A percentile compares a stretch with the other conserved stretches of the same genome.
These are phyloP conservation scores for Trematomus loennbergii DNA, from an alignment of 2,113 vertebrate species.

Conservation along the genomic window DNA sequence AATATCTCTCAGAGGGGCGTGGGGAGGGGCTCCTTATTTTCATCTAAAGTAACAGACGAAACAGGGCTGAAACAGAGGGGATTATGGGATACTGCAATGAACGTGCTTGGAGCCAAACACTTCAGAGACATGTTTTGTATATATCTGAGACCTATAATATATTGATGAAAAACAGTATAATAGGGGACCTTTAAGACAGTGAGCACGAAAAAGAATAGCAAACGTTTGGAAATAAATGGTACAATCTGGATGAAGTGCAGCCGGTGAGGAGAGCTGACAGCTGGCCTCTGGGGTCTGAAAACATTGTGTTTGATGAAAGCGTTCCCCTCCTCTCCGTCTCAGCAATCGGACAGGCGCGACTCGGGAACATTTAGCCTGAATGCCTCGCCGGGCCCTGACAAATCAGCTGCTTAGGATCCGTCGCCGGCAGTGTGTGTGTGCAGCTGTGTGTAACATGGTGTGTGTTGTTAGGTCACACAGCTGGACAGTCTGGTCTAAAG, in stretches of 20 bases:
- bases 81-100: too few relatives aligned
- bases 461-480: conserved; percentile 38
- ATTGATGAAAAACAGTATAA: background rate
- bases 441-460: conserved; percentile 25
- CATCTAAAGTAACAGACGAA: too few relatives aligned
- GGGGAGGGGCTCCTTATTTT: too few relatives aligned
- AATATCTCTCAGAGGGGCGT: too few relatives aligned
- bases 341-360: conserved; percentile 51
- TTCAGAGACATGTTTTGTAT: too few relatives aligned
- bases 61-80: too few relatives aligned
- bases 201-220: conserved; percentile 8
- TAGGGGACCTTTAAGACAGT: conserved; percentile 12
- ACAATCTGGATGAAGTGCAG: conserved; percentile 30
- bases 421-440: conserved; percentile 39
- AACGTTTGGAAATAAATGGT: conserved; percentile 26
- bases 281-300: conserved; percentile 56
- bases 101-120: too few relatives aligned
- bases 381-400: conserved; percentile 66
- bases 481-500: conserved; percentile 60
- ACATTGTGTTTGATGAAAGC: conserved; percentile 65
- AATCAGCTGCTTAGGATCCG: conserved; percentile 78
- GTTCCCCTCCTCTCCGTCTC: conserved; percentile 21
- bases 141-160: too few relatives aligned
- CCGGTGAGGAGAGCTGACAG: conserved; percentile 50
- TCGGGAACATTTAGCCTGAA: conserved; percentile 61